Evolutionary conservation across 2,888 invertebrate genomes (phyloP).

Genomic region (Caenorhabditis zanzibari): DNA sequence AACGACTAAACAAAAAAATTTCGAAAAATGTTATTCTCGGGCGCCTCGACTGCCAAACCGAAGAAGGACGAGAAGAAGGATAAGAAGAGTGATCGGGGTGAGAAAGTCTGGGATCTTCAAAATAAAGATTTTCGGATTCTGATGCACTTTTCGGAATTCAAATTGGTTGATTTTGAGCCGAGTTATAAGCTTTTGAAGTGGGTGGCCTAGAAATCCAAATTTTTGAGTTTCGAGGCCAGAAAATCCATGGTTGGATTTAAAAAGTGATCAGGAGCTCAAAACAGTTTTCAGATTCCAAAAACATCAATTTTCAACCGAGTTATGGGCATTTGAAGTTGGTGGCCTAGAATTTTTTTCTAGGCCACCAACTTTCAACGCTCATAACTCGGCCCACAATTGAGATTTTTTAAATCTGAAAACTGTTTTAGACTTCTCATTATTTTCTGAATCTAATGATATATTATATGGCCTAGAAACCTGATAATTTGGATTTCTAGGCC

Average conservation of each 20-base stretch:
- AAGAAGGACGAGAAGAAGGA: slow-evolving; percentile 80
- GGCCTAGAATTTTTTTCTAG: neutral
- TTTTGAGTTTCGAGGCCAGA: neutral
- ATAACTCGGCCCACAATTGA: too few relatives aligned
- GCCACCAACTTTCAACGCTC: neutral
- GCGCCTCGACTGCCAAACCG: slow-evolving; percentile 75
- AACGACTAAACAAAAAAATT: slow-evolving; percentile 5
- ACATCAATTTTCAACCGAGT: too few relatives aligned
- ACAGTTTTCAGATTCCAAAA: neutral
- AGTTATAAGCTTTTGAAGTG: neutral
- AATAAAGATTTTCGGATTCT: neutral
- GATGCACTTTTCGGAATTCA: neutral
- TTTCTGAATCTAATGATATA: too few relatives aligned
- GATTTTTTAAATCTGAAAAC: too few relatives aligned
- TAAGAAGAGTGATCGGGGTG: slow-evolving; percentile 77
- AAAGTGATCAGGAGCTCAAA: neutral
- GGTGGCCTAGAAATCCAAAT: neutral
- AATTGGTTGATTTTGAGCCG: neutral
- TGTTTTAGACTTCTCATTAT: too few relatives aligned
- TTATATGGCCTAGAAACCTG: neutral
- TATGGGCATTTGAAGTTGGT: too few relatives aligned
- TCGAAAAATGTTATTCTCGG: slow-evolving; percentile 73
- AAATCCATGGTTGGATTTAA: too few relatives aligned
- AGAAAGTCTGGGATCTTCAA: neutral
- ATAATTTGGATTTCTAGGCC: neutral